Conservation (phyloP, 2,113 vertebrate species). For the Meleagris gallopavo region DNA sequence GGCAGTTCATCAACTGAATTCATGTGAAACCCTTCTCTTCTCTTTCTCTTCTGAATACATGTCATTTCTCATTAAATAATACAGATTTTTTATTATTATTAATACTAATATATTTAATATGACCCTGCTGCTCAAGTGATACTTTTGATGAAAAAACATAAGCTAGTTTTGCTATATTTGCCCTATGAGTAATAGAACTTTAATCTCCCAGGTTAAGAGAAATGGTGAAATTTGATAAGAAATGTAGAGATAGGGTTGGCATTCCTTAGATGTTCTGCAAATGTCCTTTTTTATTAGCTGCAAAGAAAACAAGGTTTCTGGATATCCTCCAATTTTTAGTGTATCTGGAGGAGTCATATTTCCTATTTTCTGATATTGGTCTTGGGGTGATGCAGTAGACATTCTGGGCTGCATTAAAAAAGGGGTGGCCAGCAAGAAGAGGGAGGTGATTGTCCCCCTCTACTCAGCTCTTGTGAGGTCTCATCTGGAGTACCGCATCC, state of each 20-base stretch:
- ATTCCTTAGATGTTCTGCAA: background rate
- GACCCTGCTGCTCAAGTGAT: background rate
- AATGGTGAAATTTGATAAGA: background rate
- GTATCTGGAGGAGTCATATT: constrained; percentile 4
- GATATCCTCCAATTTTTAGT: background rate
- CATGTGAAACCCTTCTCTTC: background rate
- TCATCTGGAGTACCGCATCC: too few species aligned
- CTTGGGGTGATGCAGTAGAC: constrained; percentile 3
- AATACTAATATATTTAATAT: background rate
- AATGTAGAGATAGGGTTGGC: background rate
- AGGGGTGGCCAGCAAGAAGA: too few species aligned
- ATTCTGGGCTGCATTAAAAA: too few species aligned
- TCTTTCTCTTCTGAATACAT: too few species aligned
- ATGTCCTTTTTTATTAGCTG: background rate
- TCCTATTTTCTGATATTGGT: constrained; percentile 21
- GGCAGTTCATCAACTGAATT: background rate
- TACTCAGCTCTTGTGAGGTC: too few species aligned
- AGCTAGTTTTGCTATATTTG: background rate
- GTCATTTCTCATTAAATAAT: background rate
- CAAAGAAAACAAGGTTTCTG: background rate
- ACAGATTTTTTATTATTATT: background rate
- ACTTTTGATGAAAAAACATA: background rate
- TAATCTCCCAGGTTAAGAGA: background rate
- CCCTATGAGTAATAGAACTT: background rate
- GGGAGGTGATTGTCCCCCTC: too few species aligned